Evolutionary conservation across 2,888 invertebrate species (phyloP), one percentile per base, ranked within the genome.

Genomic region (Uloborus plumipes): DNA sequence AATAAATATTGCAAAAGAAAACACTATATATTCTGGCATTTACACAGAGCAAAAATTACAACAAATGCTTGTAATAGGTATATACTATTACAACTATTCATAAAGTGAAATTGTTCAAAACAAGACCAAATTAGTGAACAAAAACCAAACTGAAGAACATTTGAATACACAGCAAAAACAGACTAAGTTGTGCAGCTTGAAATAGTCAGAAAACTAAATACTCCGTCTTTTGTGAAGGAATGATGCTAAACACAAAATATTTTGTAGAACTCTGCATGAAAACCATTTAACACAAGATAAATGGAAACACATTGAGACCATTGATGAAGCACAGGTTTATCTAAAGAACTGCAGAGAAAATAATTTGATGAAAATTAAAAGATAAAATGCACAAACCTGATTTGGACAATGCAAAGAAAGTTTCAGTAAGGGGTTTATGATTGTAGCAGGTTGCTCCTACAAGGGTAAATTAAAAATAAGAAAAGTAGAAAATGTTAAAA

Each of bases 351-450:
- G 18, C 64, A 64, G 39, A 26, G 39, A 64, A 31, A 0, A 31
- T 15, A 64, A 14, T 15, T 59, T 59, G 22, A 22, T 14, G 59
- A 18, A 59, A 59, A 59, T 18, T n/a, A 59, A 59, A 18, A 59
- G 59, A 2, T 22, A 59, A 64, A 64, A 64, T 31, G 64, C 39
- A 64, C 64, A 64, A 64, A 64, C 64, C 64, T 64, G 64, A 15
- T 47, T 9, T 18, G 13, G 39, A 15, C 39, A 64, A 31, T 64
- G 64, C 49, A 64, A 64, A 64, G 31, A 64, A 64, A 64, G 64
- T 47, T 64, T 64, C 49, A 31, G 64, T 64, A 64, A 64, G 64
- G 64, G 64, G 16, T 64, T 31, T 64, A 64, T 64, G 64, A 64
- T 39, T 31, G 64, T 64, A 15, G 64, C 64, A 64, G 64, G 64